A percentile compares a stretch with the other conserved stretches of the same genome.
Evolutionary conservation across 2,888 invertebrate species (phyloP).

Genomic region (Hypomecis punctinalis): DNA sequence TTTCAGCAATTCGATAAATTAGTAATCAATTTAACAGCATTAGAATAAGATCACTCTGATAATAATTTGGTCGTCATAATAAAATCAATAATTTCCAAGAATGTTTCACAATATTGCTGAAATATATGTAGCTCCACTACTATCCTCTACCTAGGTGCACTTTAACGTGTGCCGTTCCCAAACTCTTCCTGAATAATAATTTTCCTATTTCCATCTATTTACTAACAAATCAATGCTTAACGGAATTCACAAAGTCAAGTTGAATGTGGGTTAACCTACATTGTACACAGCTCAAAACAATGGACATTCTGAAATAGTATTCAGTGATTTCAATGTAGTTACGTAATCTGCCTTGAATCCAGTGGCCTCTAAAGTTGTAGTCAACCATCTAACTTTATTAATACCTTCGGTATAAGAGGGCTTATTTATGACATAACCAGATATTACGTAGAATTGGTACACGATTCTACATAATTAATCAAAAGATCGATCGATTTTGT

Average conservation of each 20-base stretch:
- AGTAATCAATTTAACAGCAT: no score
- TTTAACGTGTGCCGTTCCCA: no score
- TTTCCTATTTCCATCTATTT: slow-evolving; percentile 4
- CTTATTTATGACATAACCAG: slow-evolving; percentile 9
- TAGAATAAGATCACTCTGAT: no score
- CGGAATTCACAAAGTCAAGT: slow-evolving; percentile 12
- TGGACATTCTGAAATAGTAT: slow-evolving; percentile 31
- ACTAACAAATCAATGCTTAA: slow-evolving; percentile 9
- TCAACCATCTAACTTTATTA: slow-evolving; percentile 1
- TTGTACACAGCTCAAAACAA: slow-evolving; percentile 27
- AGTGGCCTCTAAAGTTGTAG: slow-evolving; percentile 16
- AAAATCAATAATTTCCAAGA: no score
- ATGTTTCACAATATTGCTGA: no score
- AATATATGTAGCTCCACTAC: no score
- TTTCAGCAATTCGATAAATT: no score
- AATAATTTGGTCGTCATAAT: no score
- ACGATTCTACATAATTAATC: slow-evolving; percentile 5
- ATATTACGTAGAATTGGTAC: slow-evolving; percentile 13
- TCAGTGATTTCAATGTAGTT: slow-evolving; percentile 29
- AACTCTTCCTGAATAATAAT: background rate
- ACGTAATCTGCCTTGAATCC: slow-evolving; percentile 33
- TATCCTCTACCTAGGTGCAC: no score
- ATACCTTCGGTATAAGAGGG: background rate
- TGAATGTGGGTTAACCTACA: slow-evolving; percentile 10
- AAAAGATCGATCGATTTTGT: slow-evolving; percentile 10